These are phyloP conservation scores for Druon quercuslanigerum DNA, from an alignment of 1,140 invertebrate genomes.

Conservation along the genomic window DNA sequence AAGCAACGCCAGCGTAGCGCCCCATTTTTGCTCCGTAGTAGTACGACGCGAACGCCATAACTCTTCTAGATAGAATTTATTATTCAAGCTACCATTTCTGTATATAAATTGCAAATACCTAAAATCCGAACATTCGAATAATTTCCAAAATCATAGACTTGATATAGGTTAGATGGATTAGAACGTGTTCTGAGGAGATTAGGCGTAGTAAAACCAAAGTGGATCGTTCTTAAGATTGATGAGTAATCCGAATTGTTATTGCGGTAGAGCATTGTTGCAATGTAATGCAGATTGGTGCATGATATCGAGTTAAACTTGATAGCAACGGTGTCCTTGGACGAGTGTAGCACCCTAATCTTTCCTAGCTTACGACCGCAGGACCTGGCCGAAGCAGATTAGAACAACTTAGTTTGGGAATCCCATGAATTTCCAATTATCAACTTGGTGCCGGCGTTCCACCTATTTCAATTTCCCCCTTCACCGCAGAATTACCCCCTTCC, in stretches of 20 bases:
- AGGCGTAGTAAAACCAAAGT: constrained; percentile 24
- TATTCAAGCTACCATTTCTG: constrained; percentile 2
- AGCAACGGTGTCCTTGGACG: background rate
- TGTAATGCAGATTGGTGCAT: constrained; percentile 14
- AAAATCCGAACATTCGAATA: background rate
- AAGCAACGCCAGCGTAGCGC: no score
- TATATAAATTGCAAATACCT: constrained; percentile 1
- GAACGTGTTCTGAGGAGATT: constrained; percentile 1
- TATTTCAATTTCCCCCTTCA: constrained; percentile 44
- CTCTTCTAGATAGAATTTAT: background rate
- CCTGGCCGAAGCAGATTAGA: constrained; percentile 57
- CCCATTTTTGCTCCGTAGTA: no score
- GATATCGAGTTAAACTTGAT: constrained; percentile 19
- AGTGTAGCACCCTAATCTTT: constrained; percentile 44
- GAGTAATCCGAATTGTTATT: constrained; percentile 21
- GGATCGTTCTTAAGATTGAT: constrained; percentile 24
- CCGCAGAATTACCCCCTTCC: background rate
- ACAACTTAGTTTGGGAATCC: constrained; percentile 68
- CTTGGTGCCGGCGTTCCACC: constrained; percentile 56
- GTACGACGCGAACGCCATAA: no score
- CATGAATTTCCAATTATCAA: constrained; percentile 71
- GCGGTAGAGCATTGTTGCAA: constrained; percentile 19
- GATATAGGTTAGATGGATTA: background rate
- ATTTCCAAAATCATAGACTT: background rate
- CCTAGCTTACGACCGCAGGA: constrained; percentile 35